Evolutionary conservation across 1,140 invertebrate species (phyloP).

Genomic region (Tetragnatha versicolor): DNA sequence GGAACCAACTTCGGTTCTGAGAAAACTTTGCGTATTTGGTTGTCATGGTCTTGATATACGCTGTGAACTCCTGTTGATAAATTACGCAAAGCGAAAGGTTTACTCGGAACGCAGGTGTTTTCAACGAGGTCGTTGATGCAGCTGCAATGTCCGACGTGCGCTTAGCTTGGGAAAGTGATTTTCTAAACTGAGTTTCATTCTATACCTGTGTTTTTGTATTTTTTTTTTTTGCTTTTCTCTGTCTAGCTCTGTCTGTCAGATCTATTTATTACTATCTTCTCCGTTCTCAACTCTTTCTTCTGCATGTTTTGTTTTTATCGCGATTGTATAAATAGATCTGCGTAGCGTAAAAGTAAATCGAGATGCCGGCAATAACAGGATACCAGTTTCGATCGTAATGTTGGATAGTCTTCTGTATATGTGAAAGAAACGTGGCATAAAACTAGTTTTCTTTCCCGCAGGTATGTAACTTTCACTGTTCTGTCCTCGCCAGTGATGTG

Average conservation of each 20-base stretch:
- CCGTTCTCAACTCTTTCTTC: background rate
- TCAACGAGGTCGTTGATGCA: background rate
- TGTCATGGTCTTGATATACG: conserved; percentile 3
- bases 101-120: conserved; percentile 12
- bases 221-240: background rate
- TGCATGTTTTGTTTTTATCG: background rate
- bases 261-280: background rate
- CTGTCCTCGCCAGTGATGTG: background rate
- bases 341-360: background rate
- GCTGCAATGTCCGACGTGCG: background rate
- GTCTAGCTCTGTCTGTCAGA: background rate
- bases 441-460: background rate
- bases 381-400: no score
- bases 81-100: conserved; percentile 12
- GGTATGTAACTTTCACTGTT: conserved; percentile 4
- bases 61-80: background rate
- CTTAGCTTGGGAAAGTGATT: background rate
- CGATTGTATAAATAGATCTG: background rate
- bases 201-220: background rate
- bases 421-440: no score
- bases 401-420: no score
- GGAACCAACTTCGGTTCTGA: background rate
- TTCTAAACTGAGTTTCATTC: no score
- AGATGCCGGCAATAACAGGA: no score
- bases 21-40: conserved; percentile 16